These are phyloP conservation scores for Champsocephalus esox DNA, from an alignment of 2,797 vertebrate genomes.

Conservation along the genomic window DNA sequence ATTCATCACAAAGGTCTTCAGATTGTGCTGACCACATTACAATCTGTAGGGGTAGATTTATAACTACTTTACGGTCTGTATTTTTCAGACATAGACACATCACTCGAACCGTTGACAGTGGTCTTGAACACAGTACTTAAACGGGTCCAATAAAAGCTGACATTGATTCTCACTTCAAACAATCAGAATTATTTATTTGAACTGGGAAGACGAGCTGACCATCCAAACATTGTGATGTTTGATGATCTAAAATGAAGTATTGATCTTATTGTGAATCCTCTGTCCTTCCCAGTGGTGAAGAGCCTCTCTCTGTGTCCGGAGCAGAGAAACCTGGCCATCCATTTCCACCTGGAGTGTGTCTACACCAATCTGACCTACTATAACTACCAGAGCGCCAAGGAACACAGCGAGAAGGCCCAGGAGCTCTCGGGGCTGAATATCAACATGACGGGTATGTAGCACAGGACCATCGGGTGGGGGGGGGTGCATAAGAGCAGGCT, in stretches of 20 bases:
- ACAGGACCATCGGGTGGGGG: not conserved
- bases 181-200: too few relatives aligned
- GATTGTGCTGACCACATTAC: too few relatives aligned
- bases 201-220: not conserved
- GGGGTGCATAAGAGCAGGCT: not conserved
- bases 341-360: conserved; percentile 93
- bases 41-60: too few relatives aligned
- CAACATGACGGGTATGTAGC: conserved; percentile 87
- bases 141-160: too few relatives aligned
- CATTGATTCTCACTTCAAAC: too few relatives aligned
- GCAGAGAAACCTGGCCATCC: conserved; percentile 85
- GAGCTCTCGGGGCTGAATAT: conserved; percentile 87
- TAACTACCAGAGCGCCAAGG: conserved; percentile 91
- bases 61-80: too few relatives aligned
- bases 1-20: too few relatives aligned
- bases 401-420: conserved; percentile 86
- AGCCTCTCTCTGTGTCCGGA: conserved; percentile 77
- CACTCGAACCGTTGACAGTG: too few relatives aligned
- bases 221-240: not conserved
- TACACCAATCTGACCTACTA: conserved; percentile 91
- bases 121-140: too few relatives aligned
- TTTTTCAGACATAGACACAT: too few relatives aligned
- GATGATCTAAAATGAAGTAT: too few relatives aligned
- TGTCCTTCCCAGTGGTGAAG: conserved; percentile 77
- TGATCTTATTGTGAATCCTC: not conserved